Base-by-base conservation (phyloP, 2,888 invertebrate genomes). In the Sabatieria punctata region DNA sequence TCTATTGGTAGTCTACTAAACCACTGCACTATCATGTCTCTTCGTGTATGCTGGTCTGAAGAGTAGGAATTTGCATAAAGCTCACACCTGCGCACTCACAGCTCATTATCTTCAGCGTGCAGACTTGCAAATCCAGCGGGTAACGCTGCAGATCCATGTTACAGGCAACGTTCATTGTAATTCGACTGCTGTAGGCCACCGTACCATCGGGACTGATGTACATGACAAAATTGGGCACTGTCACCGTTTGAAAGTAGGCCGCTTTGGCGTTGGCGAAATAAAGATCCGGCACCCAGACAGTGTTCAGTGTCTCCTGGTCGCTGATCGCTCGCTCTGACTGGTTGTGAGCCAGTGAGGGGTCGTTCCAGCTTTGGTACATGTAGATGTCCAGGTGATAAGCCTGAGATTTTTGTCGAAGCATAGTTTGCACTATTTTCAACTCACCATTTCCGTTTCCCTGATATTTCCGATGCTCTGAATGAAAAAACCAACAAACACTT, bases 131-230 rank as follows among this genome's bases (percentile, higher is more conserved):
- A 72, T 95, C 95, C 55, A 95, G 74, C 1, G 95, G 95, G 72
- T 95, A 95, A 72, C 95, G 88, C 71, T 93, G 93, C 33, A 95
- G 77, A 71, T 95, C 91, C 91, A 95, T 93, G 89, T 93, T 93
- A 72, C 95, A 95, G 54, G 95, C 93, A 53, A 95, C 74, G 1
- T 93, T 93, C 40, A 93, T 89, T 4, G 93, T 93, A 71, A 93
- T 93, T 58, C 71, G 8, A 36, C 4, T 59, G 18, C 58, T 57
- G 41, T 58, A 59, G 13, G 56, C 52, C 23, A 59, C 51, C 2
- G 51, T 50, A 1, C 59, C 59, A 8, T 54, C 53, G 2, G 54
- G 53, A 1, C 52, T 47, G 19, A 58, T 54, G 49, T 54, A 58
- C 57, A 58, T 55, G 48, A 57, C 57, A 47, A 57, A 58, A 43